These are phyloP conservation scores for Nasonia longicornis DNA, from an alignment of 1,140 invertebrate species.

Conservation along the genomic window DNA sequence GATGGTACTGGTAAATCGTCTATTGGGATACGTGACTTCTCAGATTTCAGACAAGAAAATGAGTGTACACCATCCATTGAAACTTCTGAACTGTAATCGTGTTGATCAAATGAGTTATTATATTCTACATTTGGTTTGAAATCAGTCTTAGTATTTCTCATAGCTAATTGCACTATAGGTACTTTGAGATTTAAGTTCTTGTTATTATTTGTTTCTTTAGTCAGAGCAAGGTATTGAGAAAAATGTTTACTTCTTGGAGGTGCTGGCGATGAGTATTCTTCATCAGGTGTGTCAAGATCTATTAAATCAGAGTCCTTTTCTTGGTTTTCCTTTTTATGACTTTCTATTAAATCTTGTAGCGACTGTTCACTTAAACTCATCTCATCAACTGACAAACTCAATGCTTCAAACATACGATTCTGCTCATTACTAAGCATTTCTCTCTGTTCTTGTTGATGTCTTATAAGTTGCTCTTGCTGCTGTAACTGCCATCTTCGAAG, in stretches of 20 bases:
- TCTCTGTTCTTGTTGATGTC: conserved; percentile 59
- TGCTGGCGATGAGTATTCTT: background rate
- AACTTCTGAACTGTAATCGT: conserved; percentile 37
- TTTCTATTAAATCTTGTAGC: background rate
- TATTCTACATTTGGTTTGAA: conserved; percentile 6
- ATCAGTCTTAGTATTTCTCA: conserved; percentile 22
- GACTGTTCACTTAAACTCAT: conserved; percentile 29
- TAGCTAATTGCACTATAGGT: conserved; percentile 7
- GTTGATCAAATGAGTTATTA: conserved; percentile 32
- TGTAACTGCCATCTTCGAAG: conserved; percentile 58
- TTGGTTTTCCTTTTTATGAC: conserved; percentile 8
- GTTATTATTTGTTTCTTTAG: conserved; percentile 18
- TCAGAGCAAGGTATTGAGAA: background rate
- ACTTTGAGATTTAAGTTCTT: conserved; percentile 12
- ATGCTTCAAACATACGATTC: conserved; percentile 55
- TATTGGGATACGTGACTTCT: conserved; percentile 48
- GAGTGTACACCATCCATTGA: conserved; percentile 53
- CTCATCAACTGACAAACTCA: conserved; percentile 54
- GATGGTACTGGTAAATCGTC: conserved; percentile 66
- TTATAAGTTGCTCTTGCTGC: conserved; percentile 56
- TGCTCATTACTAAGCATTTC: conserved; percentile 57
- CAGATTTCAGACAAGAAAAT: conserved; percentile 44
- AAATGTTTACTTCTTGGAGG: conserved; percentile 22
- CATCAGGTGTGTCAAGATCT: conserved; percentile 39
- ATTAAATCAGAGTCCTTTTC: conserved; percentile 30